These are phyloP conservation scores for Turritopsis dohrnii DNA, from an alignment of 30 jellyfish, hydroid and myxozoan species.

Conservation along the genomic window DNA sequence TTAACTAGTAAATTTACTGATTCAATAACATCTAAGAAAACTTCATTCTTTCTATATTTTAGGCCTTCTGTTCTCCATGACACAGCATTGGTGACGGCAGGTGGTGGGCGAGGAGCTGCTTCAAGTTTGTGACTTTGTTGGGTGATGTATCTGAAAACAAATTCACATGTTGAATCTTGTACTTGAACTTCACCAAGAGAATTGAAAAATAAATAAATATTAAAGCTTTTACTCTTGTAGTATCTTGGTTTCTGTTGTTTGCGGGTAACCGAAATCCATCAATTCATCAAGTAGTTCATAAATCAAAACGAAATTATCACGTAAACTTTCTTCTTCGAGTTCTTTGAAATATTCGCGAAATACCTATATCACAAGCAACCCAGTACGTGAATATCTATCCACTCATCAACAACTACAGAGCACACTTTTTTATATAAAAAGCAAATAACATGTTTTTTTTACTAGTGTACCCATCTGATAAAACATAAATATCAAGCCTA, in stretches of 20 bases:
- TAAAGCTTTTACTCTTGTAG: conserved; percentile 64
- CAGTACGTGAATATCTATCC: background rate
- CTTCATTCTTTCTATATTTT: conserved; percentile 90
- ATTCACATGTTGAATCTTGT: background rate
- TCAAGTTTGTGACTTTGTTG: conserved; percentile 94
- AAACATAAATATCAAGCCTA: too few relatives aligned
- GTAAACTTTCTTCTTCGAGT: conserved; percentile 94
- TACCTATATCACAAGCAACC: conserved; percentile 32
- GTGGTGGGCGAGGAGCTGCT: conserved; percentile 99
- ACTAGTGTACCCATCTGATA: too few relatives aligned
- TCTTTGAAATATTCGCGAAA: conserved; percentile 85
- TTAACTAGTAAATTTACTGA: conserved; percentile 83
- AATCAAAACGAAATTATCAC: conserved; percentile 90
- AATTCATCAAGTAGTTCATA: conserved; percentile 87
- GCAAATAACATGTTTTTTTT: too few relatives aligned
- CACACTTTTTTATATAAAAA: too few relatives aligned
- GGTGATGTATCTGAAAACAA: conserved; percentile 69
- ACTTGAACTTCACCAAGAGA: too few relatives aligned
- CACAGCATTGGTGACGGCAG: conserved; percentile 96
- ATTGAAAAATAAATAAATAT: background rate
- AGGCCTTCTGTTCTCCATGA: conserved; percentile 97
- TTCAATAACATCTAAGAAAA: conserved; percentile 98
- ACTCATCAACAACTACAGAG: background rate
- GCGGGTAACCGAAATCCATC: conserved; percentile 99
- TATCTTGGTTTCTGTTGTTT: conserved; percentile 94